Evolutionary conservation across 2,113 vertebrate species (phyloP).

Genomic region (Leptocoma aspasia): DNA sequence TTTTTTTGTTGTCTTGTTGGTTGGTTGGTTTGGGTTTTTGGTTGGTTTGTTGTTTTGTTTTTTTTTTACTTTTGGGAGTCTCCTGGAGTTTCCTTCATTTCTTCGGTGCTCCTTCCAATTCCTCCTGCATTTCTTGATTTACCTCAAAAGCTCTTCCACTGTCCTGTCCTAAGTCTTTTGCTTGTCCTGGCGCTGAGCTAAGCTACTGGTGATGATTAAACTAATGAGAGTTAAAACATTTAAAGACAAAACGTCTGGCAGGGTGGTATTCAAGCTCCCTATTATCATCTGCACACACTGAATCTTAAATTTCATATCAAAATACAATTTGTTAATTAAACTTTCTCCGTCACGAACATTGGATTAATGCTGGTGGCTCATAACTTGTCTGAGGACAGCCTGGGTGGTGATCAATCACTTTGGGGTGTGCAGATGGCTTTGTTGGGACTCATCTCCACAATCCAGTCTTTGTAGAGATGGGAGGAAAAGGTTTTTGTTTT

Average conservation of each 20-base stretch:
- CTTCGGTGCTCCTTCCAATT: neutral
- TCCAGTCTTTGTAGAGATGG: neutral
- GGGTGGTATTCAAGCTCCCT: neutral
- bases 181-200: neutral
- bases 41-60: neutral
- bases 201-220: neutral
- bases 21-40: too few relatives aligned
- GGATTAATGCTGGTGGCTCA: neutral
- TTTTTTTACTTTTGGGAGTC: neutral
- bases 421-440: neutral
- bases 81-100: neutral
- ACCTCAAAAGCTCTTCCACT: neutral
- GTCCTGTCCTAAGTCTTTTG: neutral
- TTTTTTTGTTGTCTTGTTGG: neutral
- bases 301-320: constrained; percentile 5
- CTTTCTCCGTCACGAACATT: neutral
- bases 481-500: neutral
- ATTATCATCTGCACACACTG: neutral
- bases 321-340: neutral
- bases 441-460: neutral
- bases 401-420: neutral
- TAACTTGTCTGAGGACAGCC: neutral
- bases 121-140: neutral
- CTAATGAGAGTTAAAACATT: neutral
- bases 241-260: too few relatives aligned